Evolutionary conservation across 2,888 invertebrate genomes (phyloP).

Genomic region (Proisotoma minuta): DNA sequence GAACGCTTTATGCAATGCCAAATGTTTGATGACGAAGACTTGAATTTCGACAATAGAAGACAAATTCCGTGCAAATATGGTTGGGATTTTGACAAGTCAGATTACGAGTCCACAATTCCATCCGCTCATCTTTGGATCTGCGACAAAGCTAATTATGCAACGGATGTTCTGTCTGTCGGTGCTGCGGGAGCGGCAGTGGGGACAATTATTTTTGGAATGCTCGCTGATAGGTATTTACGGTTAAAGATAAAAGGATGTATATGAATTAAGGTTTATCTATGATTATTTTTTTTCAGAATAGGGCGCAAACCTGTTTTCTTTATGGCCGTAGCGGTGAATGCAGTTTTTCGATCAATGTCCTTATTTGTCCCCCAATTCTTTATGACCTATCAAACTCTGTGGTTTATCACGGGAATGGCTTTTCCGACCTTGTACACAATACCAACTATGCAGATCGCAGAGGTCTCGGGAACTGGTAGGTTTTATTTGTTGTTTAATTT

Average conservation of each 20-base stretch:
- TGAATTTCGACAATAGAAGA: slow-evolving; percentile 15
- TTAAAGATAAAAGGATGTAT: too few relatives aligned
- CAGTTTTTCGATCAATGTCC: slow-evolving; percentile 35
- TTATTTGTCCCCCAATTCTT: slow-evolving; percentile 30
- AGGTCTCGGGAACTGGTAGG: slow-evolving; percentile 37
- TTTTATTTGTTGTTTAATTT: not conserved
- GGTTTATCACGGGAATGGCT: slow-evolving; percentile 34
- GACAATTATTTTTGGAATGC: slow-evolving; percentile 57
- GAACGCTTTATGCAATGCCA: slow-evolving; percentile 28
- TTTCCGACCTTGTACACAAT: slow-evolving; percentile 38
- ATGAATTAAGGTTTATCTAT: too few relatives aligned
- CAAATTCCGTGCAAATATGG: slow-evolving; percentile 32
- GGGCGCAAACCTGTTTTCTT: slow-evolving; percentile 44
- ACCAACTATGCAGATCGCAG: slow-evolving; percentile 38
- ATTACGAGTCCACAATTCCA: slow-evolving; percentile 42
- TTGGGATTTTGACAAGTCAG: slow-evolving; percentile 40
- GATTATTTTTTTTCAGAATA: too few relatives aligned
- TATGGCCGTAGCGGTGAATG: slow-evolving; percentile 31
- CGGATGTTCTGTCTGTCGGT: slow-evolving; percentile 56
- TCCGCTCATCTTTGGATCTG: slow-evolving; percentile 44
- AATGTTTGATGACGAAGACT: slow-evolving; percentile 28
- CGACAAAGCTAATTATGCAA: slow-evolving; percentile 42
- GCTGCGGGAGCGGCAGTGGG: slow-evolving; percentile 58
- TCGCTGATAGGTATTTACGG: slow-evolving; percentile 60
- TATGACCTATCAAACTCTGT: slow-evolving; percentile 23